Conservation (phyloP, 2,888 invertebrate species). For the Gonocerus acuteangulatus region DNA sequence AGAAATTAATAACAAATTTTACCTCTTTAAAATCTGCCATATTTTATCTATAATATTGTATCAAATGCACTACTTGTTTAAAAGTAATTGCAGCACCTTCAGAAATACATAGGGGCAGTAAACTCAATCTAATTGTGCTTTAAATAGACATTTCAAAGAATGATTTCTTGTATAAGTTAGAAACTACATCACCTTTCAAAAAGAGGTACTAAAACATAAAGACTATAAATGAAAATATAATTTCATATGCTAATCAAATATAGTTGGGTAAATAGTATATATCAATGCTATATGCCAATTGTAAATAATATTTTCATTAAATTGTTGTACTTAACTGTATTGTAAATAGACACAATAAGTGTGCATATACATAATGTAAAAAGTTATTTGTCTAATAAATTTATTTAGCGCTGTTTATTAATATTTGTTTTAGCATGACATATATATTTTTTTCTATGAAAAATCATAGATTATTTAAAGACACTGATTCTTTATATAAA, state of each 20-base stretch:
- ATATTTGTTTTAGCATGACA: too few species aligned
- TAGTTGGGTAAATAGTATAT: slow-evolving; percentile 1
- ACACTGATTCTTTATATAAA: neutral
- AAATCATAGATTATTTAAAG: neutral
- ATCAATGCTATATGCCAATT: slow-evolving; percentile 10
- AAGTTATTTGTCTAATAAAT: neutral
- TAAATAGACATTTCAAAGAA: slow-evolving; percentile 5
- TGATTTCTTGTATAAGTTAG: neutral
- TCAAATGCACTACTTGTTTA: too few species aligned
- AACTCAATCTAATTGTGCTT: slow-evolving; percentile 9
- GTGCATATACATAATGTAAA: neutral
- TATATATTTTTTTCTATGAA: too few species aligned
- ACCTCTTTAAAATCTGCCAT: too few species aligned
- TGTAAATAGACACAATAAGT: slow-evolving; percentile 11
- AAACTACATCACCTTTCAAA: too few species aligned
- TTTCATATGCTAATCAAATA: slow-evolving; percentile 10
- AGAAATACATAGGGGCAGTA: too few species aligned
- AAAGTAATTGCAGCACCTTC: too few species aligned
- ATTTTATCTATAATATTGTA: too few species aligned
- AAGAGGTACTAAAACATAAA: slow-evolving; percentile 16
- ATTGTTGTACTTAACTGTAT: neutral
- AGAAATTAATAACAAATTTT: too few species aligned
- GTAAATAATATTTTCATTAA: slow-evolving; percentile 19
- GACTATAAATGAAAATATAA: slow-evolving; percentile 12
- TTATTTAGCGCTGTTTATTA: neutral